phyloP scores from a whole-genome alignment of 2,797 vertebrate species.

The Rallus crepitans region DNA sequence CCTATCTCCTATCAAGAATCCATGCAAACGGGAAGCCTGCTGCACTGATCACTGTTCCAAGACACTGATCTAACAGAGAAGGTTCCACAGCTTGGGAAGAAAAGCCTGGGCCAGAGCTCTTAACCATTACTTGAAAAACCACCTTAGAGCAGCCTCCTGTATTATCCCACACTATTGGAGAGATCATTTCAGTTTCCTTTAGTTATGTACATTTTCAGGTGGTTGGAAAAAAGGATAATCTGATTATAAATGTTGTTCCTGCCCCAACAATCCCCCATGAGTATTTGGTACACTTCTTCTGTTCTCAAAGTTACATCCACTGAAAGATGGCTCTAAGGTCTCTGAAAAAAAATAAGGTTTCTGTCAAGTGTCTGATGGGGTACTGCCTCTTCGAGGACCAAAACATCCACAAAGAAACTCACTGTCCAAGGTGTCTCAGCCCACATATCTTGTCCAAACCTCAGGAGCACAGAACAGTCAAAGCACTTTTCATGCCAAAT shows the following conservation, averaged over 20 bases:
- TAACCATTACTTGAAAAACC: not conserved
- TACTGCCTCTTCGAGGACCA: not conserved
- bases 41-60: conserved; percentile 54
- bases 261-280: fast-evolving
- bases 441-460: not conserved
- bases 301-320: not conserved
- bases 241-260: not conserved
- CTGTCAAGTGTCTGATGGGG: not conserved
- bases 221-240: not conserved
- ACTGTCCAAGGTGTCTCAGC: not conserved
- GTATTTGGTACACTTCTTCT: not conserved
- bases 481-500: not conserved
- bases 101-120: not conserved
- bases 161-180: not conserved
- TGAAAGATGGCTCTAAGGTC: not conserved
- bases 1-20: conserved; percentile 26
- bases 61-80: conserved; percentile 43
- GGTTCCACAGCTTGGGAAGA: not conserved
- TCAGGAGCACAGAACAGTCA: not conserved
- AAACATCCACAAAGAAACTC: not conserved
- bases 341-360: not conserved
- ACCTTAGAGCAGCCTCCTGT: not conserved
- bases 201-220: not conserved
- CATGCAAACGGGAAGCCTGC: not conserved
- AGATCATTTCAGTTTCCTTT: not conserved